Base-by-base conservation (phyloP, 2,888 invertebrate genomes). In the Hirudinaria manillensis region DNA sequence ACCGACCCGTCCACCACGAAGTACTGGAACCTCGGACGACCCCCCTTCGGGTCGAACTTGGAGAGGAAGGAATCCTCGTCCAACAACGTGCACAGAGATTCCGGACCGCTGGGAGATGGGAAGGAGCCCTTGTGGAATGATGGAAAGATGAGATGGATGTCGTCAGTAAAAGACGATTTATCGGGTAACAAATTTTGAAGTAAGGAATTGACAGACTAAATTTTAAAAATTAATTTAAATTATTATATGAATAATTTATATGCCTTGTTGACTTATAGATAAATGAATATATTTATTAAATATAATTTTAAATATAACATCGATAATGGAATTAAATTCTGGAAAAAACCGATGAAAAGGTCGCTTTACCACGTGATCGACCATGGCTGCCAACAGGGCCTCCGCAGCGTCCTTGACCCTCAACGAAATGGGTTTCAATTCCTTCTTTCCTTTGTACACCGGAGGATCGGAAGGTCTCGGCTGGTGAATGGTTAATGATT, bases 361-460 rank as follows among this genome's bases (percentile, higher is more conserved):
- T 53, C 13, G 21, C 13, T 21, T 21, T 75, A 82, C 80, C 83
- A 91, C 91, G 88, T 94, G 93, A 85, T 95, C 94, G 77, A 96
- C 88, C 80, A 97, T 92, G 77, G 92, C 90, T 80, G 94, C 93
- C 7, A 98, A 88, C 56, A 98, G 87, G 78, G 92, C 92, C 86
- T 99, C 98, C 0, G 98, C 99, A 0, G 98, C 96, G 86, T 99
- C 98, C 77, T 95, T 89, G 0, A 99, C 99, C 80, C 99, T 88
- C 91, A 96, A 93, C 0, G 98, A 98, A 0, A 94, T 97, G 0
- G 99, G 97, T 83, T 96, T 97, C 77, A 95, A 85, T 85, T 94
- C 93, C 83, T 98, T 98, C 80, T 95, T 94, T 80, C 94, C 94
- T 84, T 97, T 97, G 89, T 93, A 91, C 85, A 92, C 92, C 0